Evolutionary conservation across 2,888 invertebrate genomes (phyloP), one percentile per base, ranked within the genome.

Genomic region (Nymphalis urticae): DNA sequence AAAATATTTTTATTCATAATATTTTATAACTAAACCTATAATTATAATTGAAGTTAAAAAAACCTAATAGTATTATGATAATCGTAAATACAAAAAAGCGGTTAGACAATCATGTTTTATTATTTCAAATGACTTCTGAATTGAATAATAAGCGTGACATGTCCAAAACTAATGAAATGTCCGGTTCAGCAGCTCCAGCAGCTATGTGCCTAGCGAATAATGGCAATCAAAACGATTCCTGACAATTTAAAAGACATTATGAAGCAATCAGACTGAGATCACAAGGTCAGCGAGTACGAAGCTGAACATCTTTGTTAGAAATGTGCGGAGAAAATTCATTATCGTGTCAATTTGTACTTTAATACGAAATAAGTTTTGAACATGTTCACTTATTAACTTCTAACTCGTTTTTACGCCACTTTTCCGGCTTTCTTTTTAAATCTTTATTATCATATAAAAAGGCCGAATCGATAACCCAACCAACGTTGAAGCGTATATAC

Each of bases 241-340:
- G 77, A 81, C 85, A 87, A 85, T 90, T 88, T 85, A 85, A 87
- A 88, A 83, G 76, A 83, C 84, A 87, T 89, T 88, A 86, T 75
- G 73, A 71, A 75, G 80, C 85, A 86, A 86, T 87, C 84, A 82
- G 75, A 76, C 74, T 74, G 76, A 77, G 77, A 73, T 72, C 66
- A 70, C 73, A 76, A 80, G 79, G 80, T 79, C 76, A 67, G 51
- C 64, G 59, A 62, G 42, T 10, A 24, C 17, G 17, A 32, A 54
- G 27, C 17, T 54, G 17, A 54, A 61, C 58, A 56, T 62, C 62
- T 50, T 56, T 24, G 56, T 17, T 17, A 62, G 69, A 64, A 66
- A 62, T 65, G 68, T 62, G 68, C 61, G 69, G 70, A 61, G 74
- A 75, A 72, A 75, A 72, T 68, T 72, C 64, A 69, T 69, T 60